Base-by-base conservation (phyloP, 2,797 vertebrate species). In the Mergus octosetaceus region DNA sequence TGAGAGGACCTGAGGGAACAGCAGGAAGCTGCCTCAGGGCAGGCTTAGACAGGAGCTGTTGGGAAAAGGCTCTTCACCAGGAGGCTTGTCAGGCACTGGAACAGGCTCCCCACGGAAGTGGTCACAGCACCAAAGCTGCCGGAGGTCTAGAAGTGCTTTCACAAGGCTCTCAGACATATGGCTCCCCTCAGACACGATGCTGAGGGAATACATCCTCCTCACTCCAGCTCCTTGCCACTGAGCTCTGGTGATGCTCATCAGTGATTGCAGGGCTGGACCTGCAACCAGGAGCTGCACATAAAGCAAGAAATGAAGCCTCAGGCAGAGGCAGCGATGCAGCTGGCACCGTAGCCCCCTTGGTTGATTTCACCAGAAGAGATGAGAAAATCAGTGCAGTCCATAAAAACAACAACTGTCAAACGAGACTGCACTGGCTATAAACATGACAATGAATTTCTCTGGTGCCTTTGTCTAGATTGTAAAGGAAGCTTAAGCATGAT, bases 261-360 rank as follows among this genome's bases (percentile, higher is more conserved):
- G 62, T 22, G 62, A 57, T 45, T 5, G 1, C 1, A 2, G 14
- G 39, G 39, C 32, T 18, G 18, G 24, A 62, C 51, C 83, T 83
- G 32, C 58, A 71, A 17, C 2, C 2, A 41, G 54, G 74, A 88
- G 69, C 11, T 64, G 65, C 5, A 1, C 0, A 41, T 2, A 7
- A 56, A 51, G 68, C 82, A 39, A 56, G 45, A 78, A 75, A 45
- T 28, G 69, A 85, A 81, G 30, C 5, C 27, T 49, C 11, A 25
- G 34, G 39, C 30, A 90, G 39, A 75, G 38, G 28, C 54, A 53
- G 32, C 4, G 24, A 62, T 2, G 7, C 28, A 43, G 39, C 13
- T 0, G 0, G 30, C 47, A 58, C 47, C 27, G 32, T 72, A 81
- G n/a, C 3, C 73, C 43, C 70, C 14, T 18, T 0, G 0, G 39